Conservation (phyloP, 2,113 vertebrate genomes). For the Charadrius vociferus region DNA sequence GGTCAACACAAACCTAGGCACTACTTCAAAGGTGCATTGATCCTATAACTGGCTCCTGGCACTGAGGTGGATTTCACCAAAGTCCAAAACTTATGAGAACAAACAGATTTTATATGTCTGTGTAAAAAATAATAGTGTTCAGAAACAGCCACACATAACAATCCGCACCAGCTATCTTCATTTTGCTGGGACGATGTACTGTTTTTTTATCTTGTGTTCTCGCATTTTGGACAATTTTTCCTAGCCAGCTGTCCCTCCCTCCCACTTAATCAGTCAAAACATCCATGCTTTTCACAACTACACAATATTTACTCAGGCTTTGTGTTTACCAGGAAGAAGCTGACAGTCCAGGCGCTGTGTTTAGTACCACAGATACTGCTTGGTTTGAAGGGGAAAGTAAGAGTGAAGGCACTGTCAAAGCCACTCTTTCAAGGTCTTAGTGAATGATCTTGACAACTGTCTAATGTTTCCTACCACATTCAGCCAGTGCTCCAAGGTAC, state of each 20-base stretch:
- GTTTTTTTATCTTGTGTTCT: not conserved
- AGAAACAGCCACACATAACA: not conserved
- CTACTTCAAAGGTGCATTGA: conserved; percentile 65
- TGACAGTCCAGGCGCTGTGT: not conserved
- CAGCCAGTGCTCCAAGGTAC: not conserved
- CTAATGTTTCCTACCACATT: not conserved
- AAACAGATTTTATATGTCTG: not conserved
- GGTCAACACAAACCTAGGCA: conserved; percentile 54
- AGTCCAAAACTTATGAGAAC: not conserved
- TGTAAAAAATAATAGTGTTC: not conserved
- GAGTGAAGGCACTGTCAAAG: not conserved
- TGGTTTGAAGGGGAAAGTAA: not conserved
- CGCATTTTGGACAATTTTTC: not conserved
- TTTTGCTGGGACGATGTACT: not conserved
- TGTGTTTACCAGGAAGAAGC: not conserved
- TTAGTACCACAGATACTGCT: not conserved
- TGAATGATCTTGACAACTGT: not conserved
- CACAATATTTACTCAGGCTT: not conserved
- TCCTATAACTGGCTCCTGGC: conserved; percentile 1
- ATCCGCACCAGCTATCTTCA: not conserved
- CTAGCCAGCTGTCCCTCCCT: not conserved
- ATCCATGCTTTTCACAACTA: not conserved
- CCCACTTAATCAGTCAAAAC: not conserved
- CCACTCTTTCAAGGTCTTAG: not conserved
- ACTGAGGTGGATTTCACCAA: not conserved